Evolutionary conservation across 35 echinoderm and acorn worm genomes (phyloP).

Genomic region (Stichopus chloronotus): DNA sequence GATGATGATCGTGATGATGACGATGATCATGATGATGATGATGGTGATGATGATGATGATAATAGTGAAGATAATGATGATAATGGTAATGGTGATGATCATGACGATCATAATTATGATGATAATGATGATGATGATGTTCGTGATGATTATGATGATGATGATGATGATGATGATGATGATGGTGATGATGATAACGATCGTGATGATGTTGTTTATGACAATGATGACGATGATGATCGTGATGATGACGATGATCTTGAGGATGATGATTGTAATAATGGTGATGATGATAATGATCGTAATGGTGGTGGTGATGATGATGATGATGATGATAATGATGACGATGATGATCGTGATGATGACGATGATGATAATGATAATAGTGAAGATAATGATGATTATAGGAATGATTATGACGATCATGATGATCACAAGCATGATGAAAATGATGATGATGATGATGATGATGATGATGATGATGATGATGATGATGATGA

Average conservation of each 20-base stretch:
- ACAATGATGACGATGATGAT: neutral
- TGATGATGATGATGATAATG: neutral
- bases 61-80: neutral
- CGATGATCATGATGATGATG: constrained; percentile 38
- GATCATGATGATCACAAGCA: too few relatives aligned
- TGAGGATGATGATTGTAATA: neutral
- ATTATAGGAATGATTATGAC: neutral
- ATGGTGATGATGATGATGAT: constrained; percentile 38
- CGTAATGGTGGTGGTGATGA: neutral
- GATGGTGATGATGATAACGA: neutral
- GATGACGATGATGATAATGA: constrained; percentile 4
- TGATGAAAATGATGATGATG: too few relatives aligned
- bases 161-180: constrained; percentile 11
- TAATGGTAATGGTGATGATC: too few relatives aligned
- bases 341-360: constrained; percentile 1
- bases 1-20: constrained; percentile 9
- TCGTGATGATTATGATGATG: too few relatives aligned
- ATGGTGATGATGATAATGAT: constrained; percentile 8
- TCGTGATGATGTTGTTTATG: neutral
- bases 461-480: too few relatives aligned
- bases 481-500: too few relatives aligned
- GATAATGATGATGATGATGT: too few relatives aligned
- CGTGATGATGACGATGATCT: neutral
- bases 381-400: neutral
- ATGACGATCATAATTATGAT: too few relatives aligned